A percentile compares a stretch with the other conserved stretches of the same genome.
Evolutionary conservation across 2,797 vertebrate species (phyloP).

Genomic region (Gallinago solitaria): DNA sequence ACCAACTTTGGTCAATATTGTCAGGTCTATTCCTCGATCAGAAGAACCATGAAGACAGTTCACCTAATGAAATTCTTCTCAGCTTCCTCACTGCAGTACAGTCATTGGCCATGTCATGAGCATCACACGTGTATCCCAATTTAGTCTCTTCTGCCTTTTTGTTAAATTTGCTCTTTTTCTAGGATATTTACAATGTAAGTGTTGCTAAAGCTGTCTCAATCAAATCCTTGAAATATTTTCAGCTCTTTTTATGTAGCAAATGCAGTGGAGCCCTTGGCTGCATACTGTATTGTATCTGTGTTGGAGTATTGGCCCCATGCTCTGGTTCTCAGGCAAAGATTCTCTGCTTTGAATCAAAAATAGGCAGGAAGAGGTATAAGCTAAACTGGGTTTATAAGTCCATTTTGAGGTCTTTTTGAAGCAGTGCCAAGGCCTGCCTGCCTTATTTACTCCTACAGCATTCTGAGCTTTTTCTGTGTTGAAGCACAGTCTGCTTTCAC

Average conservation of each 20-base stretch:
- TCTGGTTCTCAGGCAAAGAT: background rate
- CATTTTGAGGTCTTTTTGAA: background rate
- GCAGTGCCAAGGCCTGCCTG: background rate
- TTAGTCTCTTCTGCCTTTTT: background rate
- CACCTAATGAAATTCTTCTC: background rate
- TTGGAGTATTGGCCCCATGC: background rate
- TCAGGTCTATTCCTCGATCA: background rate
- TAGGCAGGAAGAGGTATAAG: background rate
- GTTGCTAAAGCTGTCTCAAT: background rate
- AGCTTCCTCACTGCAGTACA: background rate
- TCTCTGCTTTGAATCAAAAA: background rate
- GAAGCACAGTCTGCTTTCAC: background rate
- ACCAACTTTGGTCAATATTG: background rate
- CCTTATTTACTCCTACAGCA: background rate
- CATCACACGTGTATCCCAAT: background rate
- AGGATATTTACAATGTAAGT: background rate
- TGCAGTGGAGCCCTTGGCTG: background rate
- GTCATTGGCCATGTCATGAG: background rate
- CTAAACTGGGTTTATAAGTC: background rate
- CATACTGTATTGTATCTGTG: background rate
- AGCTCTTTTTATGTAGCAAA: background rate
- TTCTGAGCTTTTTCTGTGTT: background rate
- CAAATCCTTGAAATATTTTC: background rate
- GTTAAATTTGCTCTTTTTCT: background rate
- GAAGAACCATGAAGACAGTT: background rate